Evolutionary conservation across 2,797 vertebrate species (phyloP).

Genomic region (Micropoecilia bifurca): DNA sequence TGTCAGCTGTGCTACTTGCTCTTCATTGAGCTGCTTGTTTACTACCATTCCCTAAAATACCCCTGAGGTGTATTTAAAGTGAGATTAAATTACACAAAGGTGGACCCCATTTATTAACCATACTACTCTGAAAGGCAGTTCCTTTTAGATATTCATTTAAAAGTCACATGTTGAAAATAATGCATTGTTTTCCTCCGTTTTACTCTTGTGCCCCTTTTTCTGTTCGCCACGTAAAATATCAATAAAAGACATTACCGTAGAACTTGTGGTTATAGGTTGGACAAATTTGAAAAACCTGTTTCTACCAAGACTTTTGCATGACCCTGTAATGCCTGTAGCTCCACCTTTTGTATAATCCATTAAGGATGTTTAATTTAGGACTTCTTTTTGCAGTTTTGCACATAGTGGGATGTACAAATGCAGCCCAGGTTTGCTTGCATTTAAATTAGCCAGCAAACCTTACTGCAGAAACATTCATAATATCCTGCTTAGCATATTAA

Average conservation of each 20-base stretch:
- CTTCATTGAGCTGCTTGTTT: neutral
- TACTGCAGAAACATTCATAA: conserved; percentile 74
- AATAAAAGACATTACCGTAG: neutral
- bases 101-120: neutral
- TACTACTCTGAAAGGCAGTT: neutral
- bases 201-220: neutral
- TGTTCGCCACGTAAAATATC: neutral
- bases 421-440: conserved; percentile 26
- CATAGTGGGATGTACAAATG: neutral
- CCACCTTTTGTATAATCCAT: conserved; percentile 38
- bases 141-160: neutral
- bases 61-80: neutral
- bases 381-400: conserved; percentile 48
- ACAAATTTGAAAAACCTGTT: neutral
- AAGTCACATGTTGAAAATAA: neutral
- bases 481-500: conserved; percentile 54
- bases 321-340: conserved; percentile 6
- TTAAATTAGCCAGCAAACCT: conserved; percentile 73
- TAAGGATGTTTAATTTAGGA: conserved; percentile 62
- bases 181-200: neutral
- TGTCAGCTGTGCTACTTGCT: neutral
- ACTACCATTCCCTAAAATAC: neutral
- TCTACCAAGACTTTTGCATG: neutral
- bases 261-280: neutral
- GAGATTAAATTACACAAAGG: neutral